Base-by-base conservation (phyloP, 2,888 invertebrate genomes). In the Epirrhoe alternata region DNA sequence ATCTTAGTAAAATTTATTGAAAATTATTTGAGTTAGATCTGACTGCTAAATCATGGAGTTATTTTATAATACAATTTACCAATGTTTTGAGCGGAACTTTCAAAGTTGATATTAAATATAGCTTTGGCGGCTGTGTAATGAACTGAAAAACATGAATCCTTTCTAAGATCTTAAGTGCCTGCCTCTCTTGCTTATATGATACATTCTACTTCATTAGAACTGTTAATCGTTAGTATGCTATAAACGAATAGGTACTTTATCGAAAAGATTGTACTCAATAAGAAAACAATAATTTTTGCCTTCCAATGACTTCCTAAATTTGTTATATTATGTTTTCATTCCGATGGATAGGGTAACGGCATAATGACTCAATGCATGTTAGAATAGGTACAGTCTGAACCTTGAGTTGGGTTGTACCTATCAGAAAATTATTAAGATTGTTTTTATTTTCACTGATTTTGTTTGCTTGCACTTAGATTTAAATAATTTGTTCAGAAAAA, bases 401-500 rank as follows among this genome's bases (percentile, higher is more conserved):
- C 42, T 24, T 30, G 8, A 56, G 6, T 38, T 14, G 24, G 1
- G 8, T 8, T 47, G 16, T 24, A 51, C 38, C 10, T 42, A 45
- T 50, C 17, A 8, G 16, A 42, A 33, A 31, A 57, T 12, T 8
- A 47, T 45, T 30, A 58, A 58, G 17, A 33, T 17, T 5, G 12
- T 14, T 30, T 53, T 16, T 30, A n/a, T 30, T 58, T 60, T 38
- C 65, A 70, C 68, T 10, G 17, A 16, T 51, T 57, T 65, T 59
- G 54, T 69, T 70, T 74, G 58, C 52, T 53, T 67, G 63, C 66
- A 66, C 68, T 54, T 59, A 71, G 63, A 50, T 54, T 45, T 64
- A 64, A 56, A 61, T 59, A 49, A 56, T 68, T 68, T 64, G 56
- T 45, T 35, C 56, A 50, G 58, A 61, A 57, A 50, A 57, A 66